A percentile compares a stretch with the other conserved stretches of the same genome.
These are phyloP conservation scores for Euura saliciscinereae DNA, from an alignment of 1,140 invertebrate species.

Conservation along the genomic window DNA sequence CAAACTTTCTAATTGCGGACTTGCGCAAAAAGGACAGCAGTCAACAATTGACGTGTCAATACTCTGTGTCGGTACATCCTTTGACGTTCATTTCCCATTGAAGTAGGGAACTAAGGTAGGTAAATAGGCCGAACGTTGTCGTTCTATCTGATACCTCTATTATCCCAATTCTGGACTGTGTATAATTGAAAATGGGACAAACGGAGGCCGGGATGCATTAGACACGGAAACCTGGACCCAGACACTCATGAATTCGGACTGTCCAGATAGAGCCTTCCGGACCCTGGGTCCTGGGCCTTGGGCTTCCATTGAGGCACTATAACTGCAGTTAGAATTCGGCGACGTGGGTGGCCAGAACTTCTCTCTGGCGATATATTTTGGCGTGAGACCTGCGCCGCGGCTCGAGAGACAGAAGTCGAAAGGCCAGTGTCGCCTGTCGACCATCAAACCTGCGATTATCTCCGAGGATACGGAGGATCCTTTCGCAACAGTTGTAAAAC, in stretches of 20 bases:
- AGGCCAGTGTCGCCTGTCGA: background rate
- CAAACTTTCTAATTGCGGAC: too few species aligned
- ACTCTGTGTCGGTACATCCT: background rate
- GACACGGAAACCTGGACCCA: background rate
- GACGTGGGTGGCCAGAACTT: slow-evolving; percentile 33
- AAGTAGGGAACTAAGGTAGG: too few species aligned
- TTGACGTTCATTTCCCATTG: background rate
- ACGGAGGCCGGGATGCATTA: background rate
- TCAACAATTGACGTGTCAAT: slow-evolving; percentile 7
- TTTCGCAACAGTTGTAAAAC: slow-evolving; percentile 7
- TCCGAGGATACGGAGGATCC: background rate
- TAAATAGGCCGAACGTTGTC: too few species aligned
- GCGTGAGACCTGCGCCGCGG: background rate
- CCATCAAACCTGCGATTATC: background rate
- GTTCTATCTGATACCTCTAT: too few species aligned
- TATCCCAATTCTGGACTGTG: too few species aligned
- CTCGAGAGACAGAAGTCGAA: background rate
- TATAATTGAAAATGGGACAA: too few species aligned
- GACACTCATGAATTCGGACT: background rate
- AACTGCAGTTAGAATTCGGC: too few species aligned
- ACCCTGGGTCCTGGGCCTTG: too few species aligned
- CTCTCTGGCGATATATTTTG: too few species aligned
- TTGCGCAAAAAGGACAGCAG: too few species aligned
- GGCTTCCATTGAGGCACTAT: too few species aligned
- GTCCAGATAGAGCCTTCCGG: background rate